A percentile compares a stretch with the other conserved stretches of the same genome.
Conservation (phyloP, 2,113 vertebrate species). For the Dasyornis broadbenti region DNA sequence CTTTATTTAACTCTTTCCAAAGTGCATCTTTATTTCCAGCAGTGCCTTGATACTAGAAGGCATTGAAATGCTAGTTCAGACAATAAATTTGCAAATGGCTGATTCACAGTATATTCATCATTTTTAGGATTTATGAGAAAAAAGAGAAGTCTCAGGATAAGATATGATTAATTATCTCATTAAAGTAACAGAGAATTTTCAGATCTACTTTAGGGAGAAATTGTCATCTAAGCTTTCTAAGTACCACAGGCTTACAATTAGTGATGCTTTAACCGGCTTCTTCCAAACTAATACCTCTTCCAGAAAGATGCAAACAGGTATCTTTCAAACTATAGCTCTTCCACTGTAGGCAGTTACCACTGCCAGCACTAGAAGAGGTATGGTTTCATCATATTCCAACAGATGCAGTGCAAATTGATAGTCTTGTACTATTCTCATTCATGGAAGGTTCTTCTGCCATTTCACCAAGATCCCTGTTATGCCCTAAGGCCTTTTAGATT, state of each 20-base stretch:
- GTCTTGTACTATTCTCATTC: neutral
- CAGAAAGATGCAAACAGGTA: neutral
- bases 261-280: neutral
- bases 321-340: neutral
- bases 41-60: neutral
- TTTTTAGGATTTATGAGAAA: neutral
- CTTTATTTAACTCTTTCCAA: slow-evolving; percentile 35
- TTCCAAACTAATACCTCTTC: neutral
- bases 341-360: neutral
- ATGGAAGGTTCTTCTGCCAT: neutral
- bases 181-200: neutral
- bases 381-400: neutral
- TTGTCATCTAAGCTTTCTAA: neutral
- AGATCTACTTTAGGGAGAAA: neutral
- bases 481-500: neutral
- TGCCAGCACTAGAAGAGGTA: neutral
- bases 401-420: neutral
- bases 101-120: neutral
- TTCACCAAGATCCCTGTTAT: neutral
- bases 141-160: neutral
- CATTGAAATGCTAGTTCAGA: neutral
- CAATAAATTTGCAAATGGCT: neutral
- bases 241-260: neutral
- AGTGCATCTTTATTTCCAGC: neutral
- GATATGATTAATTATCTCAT: neutral